Evolutionary conservation across 2,797 vertebrate genomes (phyloP).

Genomic region (Lepidocolaptes lacrymiger): DNA sequence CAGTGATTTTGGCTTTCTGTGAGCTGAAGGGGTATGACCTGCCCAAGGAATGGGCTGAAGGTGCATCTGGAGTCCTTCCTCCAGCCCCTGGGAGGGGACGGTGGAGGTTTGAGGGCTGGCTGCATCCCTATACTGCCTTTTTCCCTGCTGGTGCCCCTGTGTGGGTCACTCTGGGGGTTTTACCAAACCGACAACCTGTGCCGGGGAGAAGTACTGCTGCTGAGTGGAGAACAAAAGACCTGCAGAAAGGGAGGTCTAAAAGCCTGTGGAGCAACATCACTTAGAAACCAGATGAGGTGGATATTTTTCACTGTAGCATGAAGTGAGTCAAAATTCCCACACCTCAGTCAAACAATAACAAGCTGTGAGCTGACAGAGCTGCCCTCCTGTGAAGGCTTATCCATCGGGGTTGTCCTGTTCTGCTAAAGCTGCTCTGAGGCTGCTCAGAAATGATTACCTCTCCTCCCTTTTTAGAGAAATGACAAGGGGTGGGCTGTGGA

Average conservation of each 20-base stretch:
- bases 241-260: background rate
- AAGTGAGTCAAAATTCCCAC: background rate
- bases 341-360: background rate
- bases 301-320: background rate
- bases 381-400: background rate
- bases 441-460: background rate
- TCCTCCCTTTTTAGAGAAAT: background rate
- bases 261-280: background rate
- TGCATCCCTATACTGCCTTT: background rate
- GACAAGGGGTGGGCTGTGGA: background rate
- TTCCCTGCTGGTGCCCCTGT: background rate
- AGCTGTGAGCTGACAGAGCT: fast-evolving
- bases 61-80: background rate
- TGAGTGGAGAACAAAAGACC: background rate
- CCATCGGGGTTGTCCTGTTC: background rate
- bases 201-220: background rate
- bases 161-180: background rate
- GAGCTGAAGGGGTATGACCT: background rate
- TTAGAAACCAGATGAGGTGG: background rate
- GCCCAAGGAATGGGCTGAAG: background rate
- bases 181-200: background rate
- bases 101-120: background rate
- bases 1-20: background rate
- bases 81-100: background rate
- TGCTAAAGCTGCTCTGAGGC: background rate